Evolutionary conservation across 2,888 invertebrate genomes (phyloP).

Genomic region (Nephrotoma flavescens): DNA sequence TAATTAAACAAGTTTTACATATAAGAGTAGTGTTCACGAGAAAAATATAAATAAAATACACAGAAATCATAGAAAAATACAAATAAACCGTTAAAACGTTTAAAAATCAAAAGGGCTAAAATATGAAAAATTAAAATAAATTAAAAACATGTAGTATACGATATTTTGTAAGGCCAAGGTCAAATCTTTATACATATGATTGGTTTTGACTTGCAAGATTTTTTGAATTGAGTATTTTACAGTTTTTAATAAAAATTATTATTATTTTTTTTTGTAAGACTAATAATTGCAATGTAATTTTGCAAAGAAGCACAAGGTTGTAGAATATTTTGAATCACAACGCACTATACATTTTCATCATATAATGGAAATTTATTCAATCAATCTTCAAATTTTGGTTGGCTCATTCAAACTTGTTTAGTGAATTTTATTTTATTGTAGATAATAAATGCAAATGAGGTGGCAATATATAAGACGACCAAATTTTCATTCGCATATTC

Average conservation of each 20-base stretch:
- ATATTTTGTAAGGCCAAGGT: neutral
- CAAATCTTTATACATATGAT: neutral
- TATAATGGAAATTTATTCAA: neutral
- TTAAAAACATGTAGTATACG: neutral
- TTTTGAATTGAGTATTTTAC: neutral
- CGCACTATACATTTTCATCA: neutral
- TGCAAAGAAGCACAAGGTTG: neutral
- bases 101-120: neutral
- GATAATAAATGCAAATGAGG: neutral
- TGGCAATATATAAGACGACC: neutral
- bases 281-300: neutral
- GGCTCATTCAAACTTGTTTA: neutral
- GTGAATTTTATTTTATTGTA: neutral
- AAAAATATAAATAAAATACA: neutral
- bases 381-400: neutral
- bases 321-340: neutral
- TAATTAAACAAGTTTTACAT: neutral
- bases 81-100: neutral
- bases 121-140: neutral
- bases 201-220: neutral
- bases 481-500: neutral
- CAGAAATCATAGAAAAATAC: neutral
- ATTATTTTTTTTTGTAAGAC: neutral
- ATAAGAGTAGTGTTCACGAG: neutral
- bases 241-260: neutral